Conservation (phyloP, 2,797 vertebrate species). For the Arctocebus calabarensis region DNA sequence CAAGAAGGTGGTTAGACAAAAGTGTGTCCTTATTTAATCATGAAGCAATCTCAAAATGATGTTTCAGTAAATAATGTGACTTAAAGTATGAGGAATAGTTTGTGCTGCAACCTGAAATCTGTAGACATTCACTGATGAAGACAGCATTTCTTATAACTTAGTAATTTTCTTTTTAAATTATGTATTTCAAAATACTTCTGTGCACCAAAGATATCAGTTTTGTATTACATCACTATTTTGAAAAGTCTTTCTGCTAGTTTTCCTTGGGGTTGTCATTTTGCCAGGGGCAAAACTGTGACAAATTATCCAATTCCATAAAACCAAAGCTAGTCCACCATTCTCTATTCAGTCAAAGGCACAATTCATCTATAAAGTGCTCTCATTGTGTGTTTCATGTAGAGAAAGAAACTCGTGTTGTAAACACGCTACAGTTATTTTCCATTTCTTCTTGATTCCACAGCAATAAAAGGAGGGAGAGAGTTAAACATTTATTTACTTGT, state of each 20-base stretch:
- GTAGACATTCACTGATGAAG: not conserved
- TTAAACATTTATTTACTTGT: conserved; percentile 83
- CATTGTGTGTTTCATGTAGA: conserved; percentile 71
- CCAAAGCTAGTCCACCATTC: conserved; percentile 65
- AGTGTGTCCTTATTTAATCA: not conserved
- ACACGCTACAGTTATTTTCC: conserved; percentile 73
- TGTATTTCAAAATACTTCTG: conserved; percentile 28
- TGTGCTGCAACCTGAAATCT: not conserved
- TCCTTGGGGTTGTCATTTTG: conserved; percentile 82
- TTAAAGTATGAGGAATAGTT: not conserved
- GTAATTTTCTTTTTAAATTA: not conserved
- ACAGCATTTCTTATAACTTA: not conserved
- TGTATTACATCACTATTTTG: conserved; percentile 31
- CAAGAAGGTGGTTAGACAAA: not conserved
- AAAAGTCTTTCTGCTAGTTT: conserved; percentile 71
- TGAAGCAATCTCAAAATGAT: not conserved
- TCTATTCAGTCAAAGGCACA: conserved; percentile 64
- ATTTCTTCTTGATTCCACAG: conserved; percentile 72
- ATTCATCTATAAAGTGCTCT: conserved; percentile 83
- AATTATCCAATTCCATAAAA: conserved; percentile 84
- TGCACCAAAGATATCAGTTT: conserved; percentile 15
- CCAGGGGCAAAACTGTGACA: conserved; percentile 84
- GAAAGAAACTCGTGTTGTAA: conserved; percentile 75
- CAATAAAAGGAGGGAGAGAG: conserved; percentile 70
- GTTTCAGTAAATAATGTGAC: not conserved